Percentiles rank a stretch among this genome's conserved stretches.
Conservation (phyloP, 2,113 vertebrate genomes). For the Poeciliopsis retropinna region DNA sequence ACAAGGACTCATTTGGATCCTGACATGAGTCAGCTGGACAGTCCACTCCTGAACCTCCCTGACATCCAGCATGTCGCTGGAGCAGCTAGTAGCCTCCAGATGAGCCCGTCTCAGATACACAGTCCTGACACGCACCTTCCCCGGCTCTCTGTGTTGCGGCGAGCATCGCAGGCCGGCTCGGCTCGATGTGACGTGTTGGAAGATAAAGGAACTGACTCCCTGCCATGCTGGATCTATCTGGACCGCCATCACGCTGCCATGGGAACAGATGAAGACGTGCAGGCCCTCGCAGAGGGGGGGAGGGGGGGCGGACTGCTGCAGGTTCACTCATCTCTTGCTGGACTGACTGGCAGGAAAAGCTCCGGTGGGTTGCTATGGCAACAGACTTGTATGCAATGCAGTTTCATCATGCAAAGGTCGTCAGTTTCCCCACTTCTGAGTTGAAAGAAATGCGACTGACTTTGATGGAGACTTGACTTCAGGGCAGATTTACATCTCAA, state of each 20-base stretch:
- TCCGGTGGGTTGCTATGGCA: slow-evolving; percentile 79
- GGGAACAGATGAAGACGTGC: slow-evolving; percentile 79
- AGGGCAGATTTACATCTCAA: slow-evolving; percentile 7
- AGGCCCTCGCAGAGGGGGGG: slow-evolving; percentile 40
- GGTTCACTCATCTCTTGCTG: slow-evolving; percentile 67
- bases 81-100: slow-evolving; percentile 46
- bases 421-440: slow-evolving; percentile 40
- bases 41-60: slow-evolving; percentile 43
- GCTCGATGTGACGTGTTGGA: slow-evolving; percentile 62
- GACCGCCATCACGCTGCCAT: slow-evolving; percentile 71
- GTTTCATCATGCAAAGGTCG: slow-evolving; percentile 45
- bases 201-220: slow-evolving; percentile 75
- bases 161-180: slow-evolving; percentile 41
- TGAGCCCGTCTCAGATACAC: slow-evolving; percentile 39
- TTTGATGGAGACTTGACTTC: slow-evolving; percentile 68
- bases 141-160: slow-evolving; percentile 39
- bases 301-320: slow-evolving; percentile 63
- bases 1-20: slow-evolving; percentile 18
- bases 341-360: slow-evolving; percentile 73
- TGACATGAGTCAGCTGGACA: slow-evolving; percentile 41
- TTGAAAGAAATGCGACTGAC: slow-evolving; percentile 71
- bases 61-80: slow-evolving; percentile 38
- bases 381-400: slow-evolving; percentile 77
- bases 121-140: slow-evolving; percentile 48
- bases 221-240: slow-evolving; percentile 68